Evolutionary conservation across 2,888 invertebrate genomes (phyloP), one percentile per base, ranked within the genome.

Genomic region (Brachyopa scutellaris): DNA sequence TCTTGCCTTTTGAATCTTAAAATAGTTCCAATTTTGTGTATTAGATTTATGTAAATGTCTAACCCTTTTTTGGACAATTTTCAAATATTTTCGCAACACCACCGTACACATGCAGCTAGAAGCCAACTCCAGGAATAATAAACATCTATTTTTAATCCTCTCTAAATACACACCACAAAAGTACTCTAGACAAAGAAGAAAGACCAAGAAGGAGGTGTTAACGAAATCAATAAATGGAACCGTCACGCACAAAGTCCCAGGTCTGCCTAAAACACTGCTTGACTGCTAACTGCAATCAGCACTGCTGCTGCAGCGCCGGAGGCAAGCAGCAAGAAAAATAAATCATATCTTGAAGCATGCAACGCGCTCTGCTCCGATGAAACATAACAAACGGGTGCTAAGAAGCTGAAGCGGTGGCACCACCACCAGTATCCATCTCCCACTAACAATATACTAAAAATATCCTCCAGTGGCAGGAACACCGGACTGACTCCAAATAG

Each of bases 181-280:
- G n/a, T n/a, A n/a, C n/a, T n/a, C 40, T n/a, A 36, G 33, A 7
- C 36, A 5, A 21, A 59, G 17, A 47, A 51, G 6, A n/a, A 53
- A 9, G 23, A 33, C 45, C 15, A 55, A 47, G 64, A 61, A 61
- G 66, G 67, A 83, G 72, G 83, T 83, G 83, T 62, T 83, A 83
- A 83, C 76, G 73, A 73, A 83, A 83, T 83, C 83, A 83, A 83
- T 83, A 78, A 83, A 83, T 78, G 83, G 78, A 83, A 83, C 83
- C 78, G 83, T 83, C 83, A 83, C 83, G 83, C 83, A 78, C 77
- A 82, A 77, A 82, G 64, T 76, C 51, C 64, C 57, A 64, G 33
- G 33, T 51, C 55, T 64, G 7, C 47, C 23, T 53, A 76, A 69
- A 69, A 76, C 51, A 36, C 31, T 45, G 49, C 31, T 38, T 29